Percentiles rank a stretch among this genome's conserved stretches.
phyloP scores from a whole-genome alignment of 2,113 vertebrate genomes.

The Gadus macrocephalus region DNA sequence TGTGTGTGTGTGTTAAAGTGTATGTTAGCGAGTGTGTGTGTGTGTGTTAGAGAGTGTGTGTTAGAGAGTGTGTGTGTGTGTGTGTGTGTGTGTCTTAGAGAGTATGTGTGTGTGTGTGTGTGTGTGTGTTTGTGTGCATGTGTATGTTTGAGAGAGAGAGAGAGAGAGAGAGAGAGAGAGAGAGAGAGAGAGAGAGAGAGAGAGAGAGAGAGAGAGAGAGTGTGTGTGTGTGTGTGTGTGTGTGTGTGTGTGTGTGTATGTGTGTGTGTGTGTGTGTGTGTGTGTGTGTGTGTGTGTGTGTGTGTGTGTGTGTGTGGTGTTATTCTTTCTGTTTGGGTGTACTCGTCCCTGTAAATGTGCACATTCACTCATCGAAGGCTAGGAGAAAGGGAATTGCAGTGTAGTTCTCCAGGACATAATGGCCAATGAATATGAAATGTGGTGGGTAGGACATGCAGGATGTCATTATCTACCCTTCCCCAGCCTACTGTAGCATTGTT shows the following conservation, averaged over 20 bases:
- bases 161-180: too few species aligned
- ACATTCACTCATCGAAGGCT: not conserved
- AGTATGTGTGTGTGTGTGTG: not conserved
- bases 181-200: too few species aligned
- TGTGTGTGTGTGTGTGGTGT: constrained; percentile 17
- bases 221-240: constrained; percentile 61
- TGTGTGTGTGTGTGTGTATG: not conserved
- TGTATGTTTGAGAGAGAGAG: too few species aligned
- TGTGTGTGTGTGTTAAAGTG: not conserved
- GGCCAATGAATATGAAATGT: constrained; percentile 5
- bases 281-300: not conserved
- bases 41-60: not conserved
- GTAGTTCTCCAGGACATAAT: not conserved
- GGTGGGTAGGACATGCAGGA: constrained; percentile 24
- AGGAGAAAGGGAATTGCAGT: not conserved
- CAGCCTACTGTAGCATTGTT: constrained; percentile 38
- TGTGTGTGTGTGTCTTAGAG: not conserved
- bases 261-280: not conserved
- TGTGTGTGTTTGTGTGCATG: too few species aligned
- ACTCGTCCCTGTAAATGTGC: not conserved
- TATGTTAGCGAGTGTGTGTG: not conserved
- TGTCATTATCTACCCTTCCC: constrained; percentile 1
- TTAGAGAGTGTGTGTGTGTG: not conserved
- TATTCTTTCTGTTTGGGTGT: not conserved
- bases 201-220: too few species aligned